Conservation (phyloP, 2,797 vertebrate species). For the Melanotaenia maccullochi region DNA sequence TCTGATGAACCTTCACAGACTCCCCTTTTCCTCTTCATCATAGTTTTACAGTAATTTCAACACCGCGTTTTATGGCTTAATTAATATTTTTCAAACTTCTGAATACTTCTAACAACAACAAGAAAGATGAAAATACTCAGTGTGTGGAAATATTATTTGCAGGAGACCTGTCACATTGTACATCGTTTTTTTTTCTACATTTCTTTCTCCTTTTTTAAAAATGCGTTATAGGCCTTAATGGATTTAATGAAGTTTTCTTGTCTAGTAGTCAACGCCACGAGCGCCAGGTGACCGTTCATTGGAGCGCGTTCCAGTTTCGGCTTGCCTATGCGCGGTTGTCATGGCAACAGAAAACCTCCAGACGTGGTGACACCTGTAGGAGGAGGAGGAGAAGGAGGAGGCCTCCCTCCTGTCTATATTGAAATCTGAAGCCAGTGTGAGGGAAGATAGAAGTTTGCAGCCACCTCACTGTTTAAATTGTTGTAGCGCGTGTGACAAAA, state of each 20-base stretch:
- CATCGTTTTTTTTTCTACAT: background rate
- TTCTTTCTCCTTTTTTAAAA: background rate
- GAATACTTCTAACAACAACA: too few species aligned
- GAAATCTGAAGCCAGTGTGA: background rate
- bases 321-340: slow-evolving; percentile 12
- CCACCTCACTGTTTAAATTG: background rate
- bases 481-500: background rate
- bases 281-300: slow-evolving; percentile 2
- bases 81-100: too few species aligned
- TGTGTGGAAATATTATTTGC: too few species aligned
- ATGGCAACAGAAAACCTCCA: slow-evolving; percentile 45
- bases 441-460: too few species aligned
- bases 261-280: background rate
- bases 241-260: background rate
- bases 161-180: too few species aligned
- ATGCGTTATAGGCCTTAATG: background rate
- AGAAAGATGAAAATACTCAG: too few species aligned
- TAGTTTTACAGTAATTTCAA: background rate
- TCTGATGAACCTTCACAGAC: background rate
- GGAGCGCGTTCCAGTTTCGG: background rate
- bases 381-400: background rate
- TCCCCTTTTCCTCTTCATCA: background rate
- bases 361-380: slow-evolving; percentile 29
- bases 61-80: background rate
- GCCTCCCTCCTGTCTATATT: background rate